phyloP scores from a whole-genome alignment of 2,113 vertebrate species.

The Grus americana region DNA sequence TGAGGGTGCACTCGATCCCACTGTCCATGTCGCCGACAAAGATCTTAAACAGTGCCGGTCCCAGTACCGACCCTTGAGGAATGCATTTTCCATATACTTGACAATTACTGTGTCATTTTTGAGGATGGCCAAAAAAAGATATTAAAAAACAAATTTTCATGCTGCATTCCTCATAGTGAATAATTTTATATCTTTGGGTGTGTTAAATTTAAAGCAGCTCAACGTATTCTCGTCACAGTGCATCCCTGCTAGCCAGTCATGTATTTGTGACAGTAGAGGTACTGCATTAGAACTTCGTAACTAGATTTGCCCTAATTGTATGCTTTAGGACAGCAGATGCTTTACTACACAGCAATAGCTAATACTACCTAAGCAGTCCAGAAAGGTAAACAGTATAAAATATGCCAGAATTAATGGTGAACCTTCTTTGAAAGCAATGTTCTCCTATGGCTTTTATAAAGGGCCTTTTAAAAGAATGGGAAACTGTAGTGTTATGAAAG shows the following conservation, averaged over 20 bases:
- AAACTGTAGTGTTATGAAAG: neutral
- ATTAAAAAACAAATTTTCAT: neutral
- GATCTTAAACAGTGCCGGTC: too few species aligned
- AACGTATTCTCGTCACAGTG: neutral
- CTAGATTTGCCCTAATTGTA: neutral
- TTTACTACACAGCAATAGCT: neutral
- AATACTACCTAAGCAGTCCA: neutral
- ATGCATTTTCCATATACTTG: neutral
- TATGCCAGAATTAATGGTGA: neutral
- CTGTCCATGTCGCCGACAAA: too few species aligned
- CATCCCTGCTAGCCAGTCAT: neutral
- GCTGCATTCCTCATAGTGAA: neutral
- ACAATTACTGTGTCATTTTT: neutral
- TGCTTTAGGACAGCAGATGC: neutral
- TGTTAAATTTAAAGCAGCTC: neutral
- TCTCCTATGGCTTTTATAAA: neutral
- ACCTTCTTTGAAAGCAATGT: neutral
- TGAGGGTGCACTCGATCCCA: too few species aligned
- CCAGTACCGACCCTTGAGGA: too few species aligned
- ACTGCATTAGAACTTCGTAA: neutral
- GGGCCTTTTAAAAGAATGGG: neutral
- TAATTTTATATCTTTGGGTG: neutral
- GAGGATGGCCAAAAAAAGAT: neutral
- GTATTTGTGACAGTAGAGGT: neutral
- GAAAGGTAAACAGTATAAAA: neutral